Percentiles rank a stretch among this genome's conserved stretches.
Conservation (phyloP, 2,888 invertebrate species). For the Athripsodes cinereus region DNA sequence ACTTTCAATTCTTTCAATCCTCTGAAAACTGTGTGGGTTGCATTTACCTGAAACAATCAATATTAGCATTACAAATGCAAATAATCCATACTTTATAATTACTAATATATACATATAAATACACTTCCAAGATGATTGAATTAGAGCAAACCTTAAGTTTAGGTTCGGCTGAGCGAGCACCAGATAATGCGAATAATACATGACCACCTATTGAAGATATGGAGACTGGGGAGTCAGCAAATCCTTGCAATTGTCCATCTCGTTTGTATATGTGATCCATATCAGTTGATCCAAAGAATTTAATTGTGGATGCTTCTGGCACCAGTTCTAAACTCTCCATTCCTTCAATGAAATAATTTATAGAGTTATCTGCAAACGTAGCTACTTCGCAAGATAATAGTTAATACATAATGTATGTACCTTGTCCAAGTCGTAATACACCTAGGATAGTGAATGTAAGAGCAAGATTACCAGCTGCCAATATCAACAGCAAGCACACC, state of each 20-base stretch:
- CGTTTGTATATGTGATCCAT: constrained; percentile 71
- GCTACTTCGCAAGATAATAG: neutral
- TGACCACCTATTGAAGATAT: constrained; percentile 43
- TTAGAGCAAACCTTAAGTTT: constrained; percentile 2
- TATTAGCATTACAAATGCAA: no score
- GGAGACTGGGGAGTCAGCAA: constrained; percentile 39
- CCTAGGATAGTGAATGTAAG: constrained; percentile 76
- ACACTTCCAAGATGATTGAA: no score
- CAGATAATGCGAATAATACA: constrained; percentile 28
- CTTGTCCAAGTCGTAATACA: constrained; percentile 69
- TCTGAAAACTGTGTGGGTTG: constrained; percentile 62
- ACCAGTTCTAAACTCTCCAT: constrained; percentile 82
- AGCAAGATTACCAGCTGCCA: constrained; percentile 74
- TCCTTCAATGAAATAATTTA: constrained; percentile 40
- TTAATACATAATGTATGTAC: constrained; percentile 33
- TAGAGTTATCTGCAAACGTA: neutral
- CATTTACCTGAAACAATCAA: constrained; percentile 42
- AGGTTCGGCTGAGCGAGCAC: neutral
- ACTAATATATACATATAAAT: no score
- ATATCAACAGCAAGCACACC: constrained; percentile 59
- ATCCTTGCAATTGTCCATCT: constrained; percentile 55
- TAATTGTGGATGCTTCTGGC: constrained; percentile 62
- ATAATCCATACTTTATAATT: no score
- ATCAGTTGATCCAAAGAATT: constrained; percentile 72
- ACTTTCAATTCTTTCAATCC: constrained; percentile 65